Evolutionary conservation across 2,113 vertebrate genomes (phyloP).

Genomic region (Anolis sagrei): DNA sequence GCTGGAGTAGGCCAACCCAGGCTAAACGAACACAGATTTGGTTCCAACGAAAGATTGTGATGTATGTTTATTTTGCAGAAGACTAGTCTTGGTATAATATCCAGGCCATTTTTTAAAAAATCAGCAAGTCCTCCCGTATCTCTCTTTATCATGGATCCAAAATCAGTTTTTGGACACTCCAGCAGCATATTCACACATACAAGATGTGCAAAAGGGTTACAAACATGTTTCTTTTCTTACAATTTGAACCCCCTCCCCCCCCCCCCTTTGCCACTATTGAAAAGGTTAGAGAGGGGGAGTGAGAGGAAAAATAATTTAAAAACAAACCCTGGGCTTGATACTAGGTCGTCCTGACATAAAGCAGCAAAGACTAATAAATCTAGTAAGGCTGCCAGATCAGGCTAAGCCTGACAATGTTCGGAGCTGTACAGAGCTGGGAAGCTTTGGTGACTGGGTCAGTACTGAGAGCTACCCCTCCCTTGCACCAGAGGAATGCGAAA

Average conservation of each 20-base stretch:
- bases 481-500: not conserved
- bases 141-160: not conserved
- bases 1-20: too few species aligned
- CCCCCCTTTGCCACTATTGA: conserved; percentile 43
- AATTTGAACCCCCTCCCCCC: too few species aligned
- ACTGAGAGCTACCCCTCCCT: too few species aligned
- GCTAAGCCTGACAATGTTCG: conserved; percentile 48
- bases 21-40: too few species aligned
- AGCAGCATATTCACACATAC: conserved; percentile 17
- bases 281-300: not conserved
- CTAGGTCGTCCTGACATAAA: conserved; percentile 80
- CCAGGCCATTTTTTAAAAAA: not conserved
- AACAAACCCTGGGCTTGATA: conserved; percentile 67
- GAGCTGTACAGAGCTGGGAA: conserved; percentile 59
- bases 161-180: fast-evolving
- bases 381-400: conserved; percentile 68
- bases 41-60: too few species aligned
- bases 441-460: conserved; percentile 36
- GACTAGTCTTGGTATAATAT: not conserved
- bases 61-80: too few species aligned
- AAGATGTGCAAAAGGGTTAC: conserved; percentile 9
- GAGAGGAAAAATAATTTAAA: conserved; percentile 58
- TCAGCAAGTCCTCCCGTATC: not conserved
- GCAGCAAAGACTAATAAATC: conserved; percentile 72
- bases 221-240: conserved; percentile 11